Base-by-base conservation (phyloP, 2,888 invertebrate species). In the Luperina nickerlii region DNA sequence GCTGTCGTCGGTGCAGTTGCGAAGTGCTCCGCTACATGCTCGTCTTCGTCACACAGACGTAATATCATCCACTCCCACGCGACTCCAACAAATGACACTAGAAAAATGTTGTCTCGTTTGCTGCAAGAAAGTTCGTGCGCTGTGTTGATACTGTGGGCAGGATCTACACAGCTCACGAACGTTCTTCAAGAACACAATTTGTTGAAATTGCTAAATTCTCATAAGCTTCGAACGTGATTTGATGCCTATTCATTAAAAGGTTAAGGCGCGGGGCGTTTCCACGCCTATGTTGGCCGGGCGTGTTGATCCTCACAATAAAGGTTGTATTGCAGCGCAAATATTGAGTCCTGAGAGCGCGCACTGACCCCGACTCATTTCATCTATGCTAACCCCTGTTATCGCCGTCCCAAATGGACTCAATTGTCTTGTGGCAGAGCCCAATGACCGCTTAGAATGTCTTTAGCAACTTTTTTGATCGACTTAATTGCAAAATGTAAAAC, bases 241-340 rank as follows among this genome's bases (percentile, higher is more conserved):
- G 90, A 89, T 83, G 81, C 82, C 86, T 90, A 90, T 92, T 92
- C 91, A 90, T 91, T 92, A 92, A 92, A 92, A 92, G 90, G 91
- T 92, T 91, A 92, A 89, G 76, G 86, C 85, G 86, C 83, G 81
- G 85, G 89, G 90, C 87, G 90, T 91, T 87, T 86, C 89, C 90
- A 90, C 90, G 91, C 90, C 92, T 92, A 92, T 92, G 91, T 93
- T 89, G 90, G 90, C 88, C 90, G 90, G 92, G 90, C 92, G 90
- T 94, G 94, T 94, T 94, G 94, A 94, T 95, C 94, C 93, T 90
- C 91, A 94, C 94, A 95, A 95, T 95, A 96, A 96, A 96, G 93
- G 93, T 92, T 93, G 94, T 95, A 95, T 95, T 95, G 94, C 95
- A 93, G 92, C 92, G 93, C 95, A 96, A 96, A 96, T 95, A 96